Conservation (phyloP, 1,140 invertebrate species). For the Drosophila murphyi region DNA sequence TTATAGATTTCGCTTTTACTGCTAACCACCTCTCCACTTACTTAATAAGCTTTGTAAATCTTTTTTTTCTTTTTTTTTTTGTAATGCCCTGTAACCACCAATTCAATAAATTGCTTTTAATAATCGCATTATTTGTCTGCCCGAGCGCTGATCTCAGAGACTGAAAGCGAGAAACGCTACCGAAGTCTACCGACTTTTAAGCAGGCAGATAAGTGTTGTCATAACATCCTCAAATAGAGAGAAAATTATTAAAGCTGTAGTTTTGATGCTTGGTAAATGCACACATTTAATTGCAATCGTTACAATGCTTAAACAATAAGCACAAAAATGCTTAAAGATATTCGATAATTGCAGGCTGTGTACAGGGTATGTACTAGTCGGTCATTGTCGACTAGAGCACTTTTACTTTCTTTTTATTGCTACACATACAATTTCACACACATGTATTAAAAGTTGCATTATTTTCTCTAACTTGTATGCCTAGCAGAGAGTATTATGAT, state of each 20-base stretch:
- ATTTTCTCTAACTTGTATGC: slow-evolving; percentile 5
- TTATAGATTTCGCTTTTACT: slow-evolving; percentile 66
- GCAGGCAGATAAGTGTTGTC: too few species aligned
- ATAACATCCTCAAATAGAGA: too few species aligned
- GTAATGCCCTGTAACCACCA: neutral
- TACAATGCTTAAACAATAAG: too few species aligned
- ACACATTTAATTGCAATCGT: too few species aligned
- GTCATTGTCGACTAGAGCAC: neutral
- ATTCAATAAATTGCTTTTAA: neutral
- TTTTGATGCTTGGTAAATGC: too few species aligned
- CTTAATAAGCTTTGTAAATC: slow-evolving; percentile 39
- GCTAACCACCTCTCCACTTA: slow-evolving; percentile 45
- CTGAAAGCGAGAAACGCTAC: too few species aligned
- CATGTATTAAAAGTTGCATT: slow-evolving; percentile 30
- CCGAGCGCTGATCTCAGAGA: neutral
- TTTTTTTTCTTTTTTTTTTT: slow-evolving; percentile 4
- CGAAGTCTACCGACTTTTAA: too few species aligned
- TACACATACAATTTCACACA: slow-evolving; percentile 7
- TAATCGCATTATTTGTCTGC: neutral
- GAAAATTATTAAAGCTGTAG: too few species aligned
- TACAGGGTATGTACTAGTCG: neutral
- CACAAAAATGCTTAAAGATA: too few species aligned
- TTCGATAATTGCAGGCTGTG: neutral
- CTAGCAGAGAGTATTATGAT: neutral
- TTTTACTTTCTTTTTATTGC: slow-evolving; percentile 2